Evolutionary conservation across 2,113 vertebrate species (phyloP).

Genomic region (Rostratula benghalensis): DNA sequence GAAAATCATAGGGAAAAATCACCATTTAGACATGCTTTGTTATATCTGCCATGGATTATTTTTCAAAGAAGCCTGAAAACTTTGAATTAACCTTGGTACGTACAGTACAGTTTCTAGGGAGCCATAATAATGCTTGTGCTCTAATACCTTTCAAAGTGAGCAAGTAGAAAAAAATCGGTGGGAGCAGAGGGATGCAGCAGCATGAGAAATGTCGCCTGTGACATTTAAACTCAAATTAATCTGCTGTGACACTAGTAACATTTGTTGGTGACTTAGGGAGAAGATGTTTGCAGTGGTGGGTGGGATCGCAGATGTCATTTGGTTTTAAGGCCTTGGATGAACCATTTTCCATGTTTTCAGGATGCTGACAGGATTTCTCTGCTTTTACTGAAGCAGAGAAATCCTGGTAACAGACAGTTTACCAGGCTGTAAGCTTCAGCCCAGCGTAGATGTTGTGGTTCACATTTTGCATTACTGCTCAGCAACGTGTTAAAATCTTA

Average conservation of each 20-base stretch:
- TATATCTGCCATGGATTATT: not conserved
- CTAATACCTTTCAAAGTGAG: not conserved
- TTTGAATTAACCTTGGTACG: slow-evolving; percentile 40
- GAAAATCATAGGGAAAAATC: not conserved
- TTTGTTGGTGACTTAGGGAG: slow-evolving; percentile 40
- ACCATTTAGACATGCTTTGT: not conserved
- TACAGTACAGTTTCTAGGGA: slow-evolving; percentile 29
- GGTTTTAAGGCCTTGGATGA: not conserved
- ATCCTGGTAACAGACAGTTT: not conserved
- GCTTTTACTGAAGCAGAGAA: not conserved
- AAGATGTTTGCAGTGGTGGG: not conserved
- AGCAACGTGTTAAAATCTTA: not conserved
- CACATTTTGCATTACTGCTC: not conserved
- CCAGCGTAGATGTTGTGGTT: not conserved
- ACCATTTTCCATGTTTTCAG: not conserved
- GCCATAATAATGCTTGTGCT: not conserved
- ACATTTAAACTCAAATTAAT: slow-evolving; percentile 57
- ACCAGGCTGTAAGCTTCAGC: not conserved
- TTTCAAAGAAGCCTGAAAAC: slow-evolving; percentile 6
- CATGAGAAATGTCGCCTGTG: not conserved
- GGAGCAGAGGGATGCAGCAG: not conserved
- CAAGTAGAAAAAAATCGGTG: not conserved
- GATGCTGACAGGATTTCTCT: not conserved
- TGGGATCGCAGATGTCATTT: not conserved
- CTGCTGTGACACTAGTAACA: slow-evolving; percentile 16